Evolutionary conservation across 2,888 invertebrate species (phyloP).

Genomic region (Amblyjoppa proteus): DNA sequence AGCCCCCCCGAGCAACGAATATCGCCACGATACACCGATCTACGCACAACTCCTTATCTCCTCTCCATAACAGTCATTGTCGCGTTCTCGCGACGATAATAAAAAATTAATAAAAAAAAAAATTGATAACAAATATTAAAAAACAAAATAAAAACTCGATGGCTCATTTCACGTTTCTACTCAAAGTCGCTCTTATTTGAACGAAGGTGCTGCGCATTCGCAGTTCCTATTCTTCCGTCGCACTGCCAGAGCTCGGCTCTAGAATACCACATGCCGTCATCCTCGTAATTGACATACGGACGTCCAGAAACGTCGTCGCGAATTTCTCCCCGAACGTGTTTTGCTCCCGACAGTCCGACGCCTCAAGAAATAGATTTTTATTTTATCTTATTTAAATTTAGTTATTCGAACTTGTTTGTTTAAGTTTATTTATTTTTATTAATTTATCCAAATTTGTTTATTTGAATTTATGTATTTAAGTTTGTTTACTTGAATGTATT

Average conservation of each 20-base stretch:
- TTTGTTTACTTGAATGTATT: not conserved
- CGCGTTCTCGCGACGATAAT: not conserved
- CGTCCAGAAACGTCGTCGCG: conserved; percentile 21
- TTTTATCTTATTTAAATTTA: too few relatives aligned
- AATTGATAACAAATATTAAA: not conserved
- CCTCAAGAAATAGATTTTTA: not conserved
- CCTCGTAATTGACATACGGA: conserved; percentile 48
- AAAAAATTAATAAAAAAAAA: not conserved
- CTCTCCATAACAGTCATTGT: not conserved
- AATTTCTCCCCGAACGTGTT: conserved; percentile 44
- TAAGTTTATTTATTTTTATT: too few relatives aligned
- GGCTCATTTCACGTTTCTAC: conserved; percentile 39
- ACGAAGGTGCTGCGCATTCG: conserved; percentile 17
- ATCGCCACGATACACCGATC: not conserved
- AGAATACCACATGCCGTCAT: conserved; percentile 28
- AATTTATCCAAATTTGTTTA: too few relatives aligned
- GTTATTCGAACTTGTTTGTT: too few relatives aligned
- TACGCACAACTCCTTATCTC: conserved; percentile 2
- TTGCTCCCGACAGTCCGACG: conserved; percentile 11
- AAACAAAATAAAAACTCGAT: conserved; percentile 6
- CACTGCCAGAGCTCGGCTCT: conserved; percentile 28
- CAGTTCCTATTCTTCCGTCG: conserved; percentile 12
- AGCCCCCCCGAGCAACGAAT: conserved; percentile 15
- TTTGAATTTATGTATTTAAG: too few relatives aligned
- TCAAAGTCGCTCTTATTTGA: not conserved